A percentile compares a stretch with the other conserved stretches of the same genome.
Conservation (phyloP, 2,888 invertebrate genomes). For the Monochamus alternatus region DNA sequence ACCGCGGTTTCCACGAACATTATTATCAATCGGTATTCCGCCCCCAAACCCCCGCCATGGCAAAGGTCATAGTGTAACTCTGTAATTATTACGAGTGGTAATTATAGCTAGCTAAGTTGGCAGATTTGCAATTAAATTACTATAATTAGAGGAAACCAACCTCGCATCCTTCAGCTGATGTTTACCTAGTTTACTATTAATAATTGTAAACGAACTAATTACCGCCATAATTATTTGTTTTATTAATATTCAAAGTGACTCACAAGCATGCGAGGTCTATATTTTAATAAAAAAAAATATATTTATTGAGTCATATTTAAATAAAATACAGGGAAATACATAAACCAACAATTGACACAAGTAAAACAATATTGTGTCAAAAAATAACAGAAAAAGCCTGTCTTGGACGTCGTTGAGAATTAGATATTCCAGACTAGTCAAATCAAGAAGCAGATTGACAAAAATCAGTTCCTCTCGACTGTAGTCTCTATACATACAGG, state of each 20-base stretch:
- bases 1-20: neutral
- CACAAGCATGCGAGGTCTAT: no score
- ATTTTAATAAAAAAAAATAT: no score
- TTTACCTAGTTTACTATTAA: neutral
- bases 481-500: no score
- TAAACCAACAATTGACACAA: no score
- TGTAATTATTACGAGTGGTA: neutral
- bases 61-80: neutral
- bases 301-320: no score
- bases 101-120: neutral
- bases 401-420: no score
- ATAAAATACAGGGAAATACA: no score
- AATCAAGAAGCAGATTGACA: no score
- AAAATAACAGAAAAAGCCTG: no score
- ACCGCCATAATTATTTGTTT: neutral
- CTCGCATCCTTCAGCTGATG: neutral
- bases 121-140: slow-evolving; percentile 1
- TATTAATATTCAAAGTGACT: neutral
- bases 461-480: no score
- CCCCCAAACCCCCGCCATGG: neutral
- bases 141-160: neutral
- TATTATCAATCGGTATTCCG: neutral
- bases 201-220: neutral
- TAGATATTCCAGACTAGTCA: no score
- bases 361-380: no score